phyloP scores from a whole-genome alignment of 2,888 invertebrate genomes.

The Synergus gifuensis region DNA sequence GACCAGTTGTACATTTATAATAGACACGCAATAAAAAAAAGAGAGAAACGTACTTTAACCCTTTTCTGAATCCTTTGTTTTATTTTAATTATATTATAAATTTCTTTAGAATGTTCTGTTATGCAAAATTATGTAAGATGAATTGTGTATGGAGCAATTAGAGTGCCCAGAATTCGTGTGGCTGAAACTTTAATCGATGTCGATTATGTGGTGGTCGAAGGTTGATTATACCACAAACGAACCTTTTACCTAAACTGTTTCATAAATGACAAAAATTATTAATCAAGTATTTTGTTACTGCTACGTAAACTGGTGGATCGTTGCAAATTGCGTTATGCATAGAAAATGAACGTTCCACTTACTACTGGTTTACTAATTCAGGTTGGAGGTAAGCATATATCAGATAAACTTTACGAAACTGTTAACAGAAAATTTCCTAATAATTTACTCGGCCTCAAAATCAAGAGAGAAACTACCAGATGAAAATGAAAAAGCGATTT shows the following conservation, averaged over 20 bases:
- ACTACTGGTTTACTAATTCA: constrained; percentile 8
- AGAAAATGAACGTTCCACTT: background rate
- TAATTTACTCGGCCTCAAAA: background rate
- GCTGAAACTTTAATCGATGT: background rate
- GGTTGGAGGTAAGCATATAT: background rate
- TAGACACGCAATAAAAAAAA: constrained; percentile 70
- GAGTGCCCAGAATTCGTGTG: background rate
- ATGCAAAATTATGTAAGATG: background rate
- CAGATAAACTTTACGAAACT: background rate
- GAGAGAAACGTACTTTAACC: constrained; percentile 38
- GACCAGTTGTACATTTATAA: constrained; percentile 76
- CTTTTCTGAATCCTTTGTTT: background rate
- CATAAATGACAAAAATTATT: background rate
- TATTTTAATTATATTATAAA: background rate
- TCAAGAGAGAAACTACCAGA: background rate
- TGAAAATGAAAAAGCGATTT: background rate
- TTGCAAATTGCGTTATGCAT: constrained; percentile 10
- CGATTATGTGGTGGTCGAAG: background rate
- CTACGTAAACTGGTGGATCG: background rate
- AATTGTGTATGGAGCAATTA: background rate
- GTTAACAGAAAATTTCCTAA: background rate
- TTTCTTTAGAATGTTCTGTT: background rate
- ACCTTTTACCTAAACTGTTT: background rate
- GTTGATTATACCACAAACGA: background rate
- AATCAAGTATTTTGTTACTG: background rate